phyloP scores from a whole-genome alignment of 2,797 vertebrate species.

The Phrynocephalus guinanensis region DNA sequence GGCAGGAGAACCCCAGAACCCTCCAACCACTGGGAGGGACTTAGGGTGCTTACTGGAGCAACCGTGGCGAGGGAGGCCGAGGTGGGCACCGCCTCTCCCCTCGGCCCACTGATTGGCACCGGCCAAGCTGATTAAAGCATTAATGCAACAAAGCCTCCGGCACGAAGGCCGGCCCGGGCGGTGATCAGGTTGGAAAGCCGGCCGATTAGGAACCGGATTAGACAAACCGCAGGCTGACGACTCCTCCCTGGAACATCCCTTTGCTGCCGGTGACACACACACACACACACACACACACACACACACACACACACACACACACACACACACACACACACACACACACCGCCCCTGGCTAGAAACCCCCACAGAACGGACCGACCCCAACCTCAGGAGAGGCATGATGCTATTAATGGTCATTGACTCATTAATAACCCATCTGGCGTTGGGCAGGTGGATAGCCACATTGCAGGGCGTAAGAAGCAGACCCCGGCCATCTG shows the following conservation, averaged over 20 bases:
- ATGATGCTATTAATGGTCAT: neutral
- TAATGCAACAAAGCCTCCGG: slow-evolving; percentile 72
- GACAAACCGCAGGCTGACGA: neutral
- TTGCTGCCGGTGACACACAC: neutral
- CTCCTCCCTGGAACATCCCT: neutral
- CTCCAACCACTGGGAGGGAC: too few species aligned
- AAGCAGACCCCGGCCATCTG: neutral
- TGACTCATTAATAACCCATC: too few species aligned
- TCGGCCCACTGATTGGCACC: slow-evolving; percentile 73
- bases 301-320: too few species aligned
- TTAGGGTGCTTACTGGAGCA: too few species aligned
- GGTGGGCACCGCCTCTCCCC: slow-evolving; percentile 44
- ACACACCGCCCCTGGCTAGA: neutral
- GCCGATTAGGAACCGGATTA: slow-evolving; percentile 17
- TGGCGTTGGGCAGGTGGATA: neutral
- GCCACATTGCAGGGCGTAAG: too few species aligned
- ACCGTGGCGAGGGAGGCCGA: too few species aligned
- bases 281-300: too few species aligned
- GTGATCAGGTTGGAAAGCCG: slow-evolving; percentile 14
- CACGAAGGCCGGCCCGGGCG: slow-evolving; percentile 9
- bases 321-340: too few species aligned
- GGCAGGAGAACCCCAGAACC: too few species aligned
- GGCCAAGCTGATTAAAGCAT: slow-evolving; percentile 80
- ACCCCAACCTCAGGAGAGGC: too few species aligned
- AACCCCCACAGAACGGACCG: too few species aligned